phyloP scores from a whole-genome alignment of 2,888 invertebrate species.

The Pogonocherus hispidulus region DNA sequence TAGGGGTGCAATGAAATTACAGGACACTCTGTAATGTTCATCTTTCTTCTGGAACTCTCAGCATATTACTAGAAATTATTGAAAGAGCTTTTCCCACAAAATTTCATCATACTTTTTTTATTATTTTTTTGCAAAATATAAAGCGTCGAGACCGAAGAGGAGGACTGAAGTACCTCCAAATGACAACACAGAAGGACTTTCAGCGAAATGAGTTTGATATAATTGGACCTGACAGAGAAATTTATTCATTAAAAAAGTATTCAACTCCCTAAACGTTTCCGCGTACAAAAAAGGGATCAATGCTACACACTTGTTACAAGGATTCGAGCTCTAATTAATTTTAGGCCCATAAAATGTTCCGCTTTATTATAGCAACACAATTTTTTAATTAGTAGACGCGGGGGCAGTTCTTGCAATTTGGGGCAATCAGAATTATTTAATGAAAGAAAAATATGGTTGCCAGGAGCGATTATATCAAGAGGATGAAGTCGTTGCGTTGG shows the following conservation, averaged over 20 bases:
- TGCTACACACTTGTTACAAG: conserved; percentile 18
- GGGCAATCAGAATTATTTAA: background rate
- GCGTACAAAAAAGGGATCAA: background rate
- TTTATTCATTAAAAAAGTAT: conserved; percentile 15
- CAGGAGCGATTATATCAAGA: background rate
- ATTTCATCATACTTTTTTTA: too few species aligned
- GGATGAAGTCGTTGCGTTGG: background rate
- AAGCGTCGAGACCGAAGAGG: too few species aligned
- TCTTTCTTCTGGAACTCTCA: too few species aligned
- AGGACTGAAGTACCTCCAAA: too few species aligned
- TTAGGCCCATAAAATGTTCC: background rate
- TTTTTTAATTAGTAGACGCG: conserved; percentile 13
- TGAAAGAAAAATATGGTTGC: background rate
- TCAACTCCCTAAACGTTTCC: background rate
- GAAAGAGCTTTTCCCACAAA: too few species aligned
- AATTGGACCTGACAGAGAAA: background rate
- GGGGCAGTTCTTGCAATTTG: background rate
- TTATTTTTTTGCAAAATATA: too few species aligned
- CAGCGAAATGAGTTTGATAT: background rate
- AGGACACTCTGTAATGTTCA: too few species aligned
- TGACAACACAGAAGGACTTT: background rate
- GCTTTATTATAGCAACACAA: conserved; percentile 16
- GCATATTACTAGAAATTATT: too few species aligned
- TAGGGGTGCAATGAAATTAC: too few species aligned
- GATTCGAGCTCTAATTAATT: conserved; percentile 15